phyloP scores from a whole-genome alignment of 2,797 vertebrate species.

The Pseudocheirus occidentalis region DNA sequence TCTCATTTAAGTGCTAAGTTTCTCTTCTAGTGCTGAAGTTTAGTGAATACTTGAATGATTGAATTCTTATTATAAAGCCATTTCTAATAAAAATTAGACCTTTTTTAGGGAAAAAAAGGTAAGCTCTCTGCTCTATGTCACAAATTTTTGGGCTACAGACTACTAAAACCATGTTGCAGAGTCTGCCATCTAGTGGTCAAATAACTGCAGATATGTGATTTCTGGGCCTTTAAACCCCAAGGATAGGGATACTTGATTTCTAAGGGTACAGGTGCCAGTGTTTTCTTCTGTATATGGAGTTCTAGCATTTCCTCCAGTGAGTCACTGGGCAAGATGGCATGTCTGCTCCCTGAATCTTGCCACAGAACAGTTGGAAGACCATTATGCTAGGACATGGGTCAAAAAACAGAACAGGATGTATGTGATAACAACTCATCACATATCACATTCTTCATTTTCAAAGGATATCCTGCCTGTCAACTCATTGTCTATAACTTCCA shows the following conservation, averaged over 20 bases:
- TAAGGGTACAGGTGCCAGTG: background rate
- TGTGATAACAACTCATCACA: background rate
- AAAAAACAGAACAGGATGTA: background rate
- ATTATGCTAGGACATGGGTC: background rate
- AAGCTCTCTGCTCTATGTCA: background rate
- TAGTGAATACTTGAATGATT: background rate
- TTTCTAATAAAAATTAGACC: background rate
- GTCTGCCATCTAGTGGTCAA: background rate
- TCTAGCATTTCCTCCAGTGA: background rate
- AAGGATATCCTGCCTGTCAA: background rate
- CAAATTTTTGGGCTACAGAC: background rate
- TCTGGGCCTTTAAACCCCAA: background rate
- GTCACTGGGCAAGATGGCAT: background rate
- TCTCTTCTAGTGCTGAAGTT: background rate
- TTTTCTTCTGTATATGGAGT: background rate
- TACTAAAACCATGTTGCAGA: background rate
- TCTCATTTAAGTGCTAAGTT: background rate
- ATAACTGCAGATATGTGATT: background rate
- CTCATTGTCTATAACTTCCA: background rate
- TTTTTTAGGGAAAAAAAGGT: background rate
- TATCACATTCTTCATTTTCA: background rate
- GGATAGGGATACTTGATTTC: background rate
- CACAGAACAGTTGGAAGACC: background rate
- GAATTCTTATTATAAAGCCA: background rate
- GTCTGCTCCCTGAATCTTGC: background rate